Conservation (phyloP, 2,888 invertebrate species). For the Thereva unica region DNA sequence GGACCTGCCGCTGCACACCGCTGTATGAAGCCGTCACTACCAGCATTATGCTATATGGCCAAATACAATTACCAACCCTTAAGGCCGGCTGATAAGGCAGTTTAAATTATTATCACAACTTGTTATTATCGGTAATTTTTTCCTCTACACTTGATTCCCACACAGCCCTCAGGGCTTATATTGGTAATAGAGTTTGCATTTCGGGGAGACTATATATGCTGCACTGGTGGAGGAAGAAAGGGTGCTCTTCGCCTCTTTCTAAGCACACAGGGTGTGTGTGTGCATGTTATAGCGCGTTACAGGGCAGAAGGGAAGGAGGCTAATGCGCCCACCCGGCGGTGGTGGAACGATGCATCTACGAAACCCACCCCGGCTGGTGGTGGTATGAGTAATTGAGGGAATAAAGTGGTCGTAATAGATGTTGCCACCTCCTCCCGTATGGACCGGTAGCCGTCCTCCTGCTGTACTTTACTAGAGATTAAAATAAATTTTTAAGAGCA, state of each 20-base stretch:
- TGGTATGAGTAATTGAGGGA: constrained; percentile 36
- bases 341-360: constrained; percentile 23
- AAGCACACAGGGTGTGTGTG: too few relatives aligned
- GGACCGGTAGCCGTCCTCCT: neutral
- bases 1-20: neutral
- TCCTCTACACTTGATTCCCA: constrained; percentile 9
- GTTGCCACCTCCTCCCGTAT: constrained; percentile 8
- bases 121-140: constrained; percentile 20
- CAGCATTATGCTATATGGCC: constrained; percentile 25
- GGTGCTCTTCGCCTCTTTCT: too few relatives aligned
- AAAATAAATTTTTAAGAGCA: constrained; percentile 37
- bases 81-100: constrained; percentile 11
- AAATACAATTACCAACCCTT: constrained; percentile 34
- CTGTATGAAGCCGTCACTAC: neutral
- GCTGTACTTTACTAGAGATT: constrained; percentile 20
- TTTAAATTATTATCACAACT: constrained; percentile 35
- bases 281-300: neutral
- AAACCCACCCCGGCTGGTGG: constrained; percentile 11
- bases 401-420: constrained; percentile 31
- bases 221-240: neutral
- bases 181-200: constrained; percentile 3
- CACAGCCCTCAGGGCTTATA: constrained; percentile 15
- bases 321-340: neutral
- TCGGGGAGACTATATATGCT: constrained; percentile 2
- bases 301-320: constrained; percentile 3